Evolutionary conservation across 2,797 vertebrate genomes (phyloP), one percentile per base, ranked within the genome.

Genomic region (Taenioides sp.): DNA sequence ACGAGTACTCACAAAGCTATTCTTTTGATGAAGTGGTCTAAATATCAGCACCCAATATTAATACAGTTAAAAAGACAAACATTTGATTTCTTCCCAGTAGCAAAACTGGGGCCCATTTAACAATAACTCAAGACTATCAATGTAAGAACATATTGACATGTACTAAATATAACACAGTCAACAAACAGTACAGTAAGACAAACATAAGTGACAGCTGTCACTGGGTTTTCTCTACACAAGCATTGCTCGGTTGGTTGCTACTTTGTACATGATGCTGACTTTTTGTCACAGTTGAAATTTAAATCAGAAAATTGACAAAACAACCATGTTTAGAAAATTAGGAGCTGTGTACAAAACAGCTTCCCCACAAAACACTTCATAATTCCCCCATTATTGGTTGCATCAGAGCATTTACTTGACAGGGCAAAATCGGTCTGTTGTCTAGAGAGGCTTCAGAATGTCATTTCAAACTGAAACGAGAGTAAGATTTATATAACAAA

Each of bases 31-130:
- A 78, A 74, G 69, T 78, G 76, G 75, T 76, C 69, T 82, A 67
- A 80, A 72, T 72, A 22, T 80, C 82, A 85, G 78, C 79, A 70
- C 64, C 76, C 70, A 57, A 77, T 50, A 71, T 73, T 75, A 78
- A 57, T 81, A 64, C 34, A 40, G 34, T 61, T 37, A 37, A 37
- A 37, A 37, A 37, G 10, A 63, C 20, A 52, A 81, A 67, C 22
- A 85, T 76, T 75, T 85, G 82, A 74, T 84, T 88, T 71, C 68
- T 78, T 50, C 28, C 77, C 65, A 73, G 65, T 79, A 5, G 58
- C 69, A 72, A 77, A 79, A 54, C 68, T 70, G 1, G 1, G 70
- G 69, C 50, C 69, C 47, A 63, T 86, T 81, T 82, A 84, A 79
- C 88, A 78, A 85, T 63, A 84, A 76, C 57, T 62, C 72, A n/a